Conservation (phyloP, 30 jellyfish, hydroid and myxozoan species). For the Aurelia aurita region DNA sequence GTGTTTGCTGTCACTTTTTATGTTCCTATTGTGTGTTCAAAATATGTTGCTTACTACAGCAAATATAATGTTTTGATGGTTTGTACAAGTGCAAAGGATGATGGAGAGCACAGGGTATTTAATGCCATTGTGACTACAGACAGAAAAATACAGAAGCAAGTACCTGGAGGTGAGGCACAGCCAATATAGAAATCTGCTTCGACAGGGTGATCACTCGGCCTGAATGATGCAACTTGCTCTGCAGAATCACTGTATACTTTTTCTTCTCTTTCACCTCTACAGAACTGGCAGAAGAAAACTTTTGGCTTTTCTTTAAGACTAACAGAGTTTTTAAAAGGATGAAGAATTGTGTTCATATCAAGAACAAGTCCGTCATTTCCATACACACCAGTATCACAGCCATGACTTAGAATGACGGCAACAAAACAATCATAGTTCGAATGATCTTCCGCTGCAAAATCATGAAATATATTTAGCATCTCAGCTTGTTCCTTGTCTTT, state of each 20-base stretch:
- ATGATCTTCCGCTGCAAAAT: conserved; percentile 29
- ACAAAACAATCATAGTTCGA: conserved; percentile 43
- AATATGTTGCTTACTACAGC: too few species aligned
- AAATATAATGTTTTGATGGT: too few species aligned
- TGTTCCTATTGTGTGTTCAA: too few species aligned
- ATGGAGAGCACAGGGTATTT: too few species aligned
- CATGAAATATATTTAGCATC: not conserved
- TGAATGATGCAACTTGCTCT: not conserved
- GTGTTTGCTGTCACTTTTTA: too few species aligned
- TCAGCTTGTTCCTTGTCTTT: conserved; percentile 2
- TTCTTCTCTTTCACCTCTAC: conserved; percentile 42
- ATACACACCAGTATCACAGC: conserved; percentile 24
- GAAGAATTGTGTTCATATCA: conserved; percentile 10
- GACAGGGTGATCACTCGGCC: not conserved
- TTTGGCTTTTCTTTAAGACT: conserved; percentile 52
- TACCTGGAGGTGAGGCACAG: conserved; percentile 4
- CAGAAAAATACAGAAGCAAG: not conserved
- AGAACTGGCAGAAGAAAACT: conserved; percentile 45
- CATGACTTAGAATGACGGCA: conserved; percentile 36
- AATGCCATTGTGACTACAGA: too few species aligned
- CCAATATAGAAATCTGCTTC: conserved; percentile 1
- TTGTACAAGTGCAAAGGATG: too few species aligned
- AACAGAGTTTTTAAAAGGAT: conserved; percentile 10
- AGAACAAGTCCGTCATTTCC: conserved; percentile 32
- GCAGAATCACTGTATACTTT: conserved; percentile 11